These are phyloP conservation scores for Papilio xuthus DNA, from an alignment of 1,140 invertebrate genomes.

Conservation along the genomic window DNA sequence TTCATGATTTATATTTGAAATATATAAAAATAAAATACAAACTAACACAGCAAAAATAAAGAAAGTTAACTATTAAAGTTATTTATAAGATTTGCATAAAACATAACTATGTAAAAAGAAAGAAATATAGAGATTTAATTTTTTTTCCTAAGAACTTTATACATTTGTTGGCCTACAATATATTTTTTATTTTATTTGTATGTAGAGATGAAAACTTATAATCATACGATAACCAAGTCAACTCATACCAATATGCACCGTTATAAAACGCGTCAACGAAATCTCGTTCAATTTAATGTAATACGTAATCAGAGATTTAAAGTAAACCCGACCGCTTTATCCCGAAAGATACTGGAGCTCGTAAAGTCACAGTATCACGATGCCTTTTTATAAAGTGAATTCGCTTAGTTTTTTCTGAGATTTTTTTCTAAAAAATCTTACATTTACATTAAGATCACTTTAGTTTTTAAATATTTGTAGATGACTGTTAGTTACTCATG, in stretches of 20 bases:
- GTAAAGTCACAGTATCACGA: slow-evolving; percentile 8
- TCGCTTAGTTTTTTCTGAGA: neutral
- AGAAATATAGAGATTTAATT: too few relatives aligned
- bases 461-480: too few relatives aligned
- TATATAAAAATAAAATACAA: neutral
- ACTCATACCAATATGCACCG: neutral
- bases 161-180: too few relatives aligned
- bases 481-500: too few relatives aligned
- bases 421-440: neutral
- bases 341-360: neutral
- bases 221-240: neutral
- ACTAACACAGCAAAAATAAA: neutral
- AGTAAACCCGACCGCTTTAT: slow-evolving; percentile 28
- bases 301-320: slow-evolving; percentile 42
- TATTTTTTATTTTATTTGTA: too few relatives aligned
- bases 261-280: slow-evolving; percentile 33
- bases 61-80: neutral
- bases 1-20: neutral
- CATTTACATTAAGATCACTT: too few relatives aligned
- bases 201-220: too few relatives aligned
- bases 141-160: too few relatives aligned
- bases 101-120: too few relatives aligned
- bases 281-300: slow-evolving; percentile 42
- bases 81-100: too few relatives aligned
- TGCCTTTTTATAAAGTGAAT: slow-evolving; percentile 30